These are phyloP conservation scores for Menidia menidia DNA, from an alignment of 2,797 vertebrate genomes.

Conservation along the genomic window DNA sequence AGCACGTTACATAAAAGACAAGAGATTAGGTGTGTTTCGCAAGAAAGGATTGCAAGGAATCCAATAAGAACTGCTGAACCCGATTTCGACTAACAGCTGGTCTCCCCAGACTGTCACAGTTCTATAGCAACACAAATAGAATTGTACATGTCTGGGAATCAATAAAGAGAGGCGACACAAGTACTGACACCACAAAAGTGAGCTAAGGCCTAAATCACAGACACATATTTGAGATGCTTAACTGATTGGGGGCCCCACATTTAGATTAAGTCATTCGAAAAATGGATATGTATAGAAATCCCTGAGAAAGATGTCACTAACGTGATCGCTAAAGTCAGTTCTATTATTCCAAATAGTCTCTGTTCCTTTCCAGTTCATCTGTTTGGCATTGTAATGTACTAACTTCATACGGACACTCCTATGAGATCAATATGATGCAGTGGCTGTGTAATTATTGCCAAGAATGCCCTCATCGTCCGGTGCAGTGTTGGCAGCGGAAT, in stretches of 20 bases:
- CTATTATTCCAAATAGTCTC: not conserved
- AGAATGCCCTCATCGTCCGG: slow-evolving; percentile 44
- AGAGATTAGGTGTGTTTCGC: slow-evolving; percentile 51
- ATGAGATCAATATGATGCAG: slow-evolving; percentile 46
- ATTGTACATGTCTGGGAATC: slow-evolving; percentile 16
- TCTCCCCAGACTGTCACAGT: slow-evolving; percentile 17
- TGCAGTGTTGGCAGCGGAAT: slow-evolving; percentile 23
- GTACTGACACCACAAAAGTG: not conserved
- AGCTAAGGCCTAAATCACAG: slow-evolving; percentile 16
- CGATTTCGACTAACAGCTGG: slow-evolving; percentile 60
- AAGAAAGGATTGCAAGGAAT: slow-evolving; percentile 48
- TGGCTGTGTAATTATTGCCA: slow-evolving; percentile 19
- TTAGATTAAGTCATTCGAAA: not conserved
- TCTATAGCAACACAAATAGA: slow-evolving; percentile 30
- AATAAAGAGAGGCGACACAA: slow-evolving; percentile 12
- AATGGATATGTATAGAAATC: not conserved
- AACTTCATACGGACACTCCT: slow-evolving; percentile 28
- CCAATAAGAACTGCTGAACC: slow-evolving; percentile 32
- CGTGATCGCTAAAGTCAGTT: not conserved
- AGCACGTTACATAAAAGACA: slow-evolving; percentile 51
- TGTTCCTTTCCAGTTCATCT: not conserved
- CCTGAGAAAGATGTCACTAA: not conserved
- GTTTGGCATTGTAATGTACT: not conserved
- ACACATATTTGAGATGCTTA: slow-evolving; percentile 35
- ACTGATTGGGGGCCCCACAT: not conserved